These are phyloP conservation scores for Ochropacha duplaris DNA, from an alignment of 2,888 invertebrate species.

Conservation along the genomic window DNA sequence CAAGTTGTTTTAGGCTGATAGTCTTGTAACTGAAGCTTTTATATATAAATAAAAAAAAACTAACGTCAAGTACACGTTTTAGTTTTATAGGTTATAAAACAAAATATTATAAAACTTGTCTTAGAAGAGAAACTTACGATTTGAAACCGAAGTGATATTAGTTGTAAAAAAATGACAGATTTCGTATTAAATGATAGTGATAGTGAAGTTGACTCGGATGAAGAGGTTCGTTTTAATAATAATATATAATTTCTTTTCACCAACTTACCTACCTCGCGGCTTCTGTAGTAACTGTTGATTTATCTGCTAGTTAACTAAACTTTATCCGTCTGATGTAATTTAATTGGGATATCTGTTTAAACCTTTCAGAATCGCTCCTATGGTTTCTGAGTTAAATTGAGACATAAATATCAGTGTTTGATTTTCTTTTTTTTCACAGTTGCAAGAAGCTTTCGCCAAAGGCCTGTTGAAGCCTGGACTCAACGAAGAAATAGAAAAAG, in stretches of 20 bases:
- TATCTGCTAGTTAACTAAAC: too few species aligned
- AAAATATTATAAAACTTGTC: too few species aligned
- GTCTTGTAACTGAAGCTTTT: too few species aligned
- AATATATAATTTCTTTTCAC: neutral
- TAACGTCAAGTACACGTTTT: neutral
- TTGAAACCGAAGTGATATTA: neutral
- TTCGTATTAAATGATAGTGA: slow-evolving; percentile 76
- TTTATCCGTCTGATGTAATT: too few species aligned
- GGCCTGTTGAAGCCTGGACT: slow-evolving; percentile 94
- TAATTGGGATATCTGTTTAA: too few species aligned
- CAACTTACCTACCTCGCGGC: neutral
- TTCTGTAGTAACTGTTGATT: neutral
- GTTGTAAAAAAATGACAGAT: slow-evolving; percentile 55
- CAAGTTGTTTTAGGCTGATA: too few species aligned
- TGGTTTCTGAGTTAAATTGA: neutral
- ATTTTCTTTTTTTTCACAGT: slow-evolving; percentile 73
- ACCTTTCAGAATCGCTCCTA: neutral
- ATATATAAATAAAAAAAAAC: too few species aligned
- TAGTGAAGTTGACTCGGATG: slow-evolving; percentile 82
- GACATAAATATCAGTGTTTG: neutral
- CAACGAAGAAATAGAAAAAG: slow-evolving; percentile 85
- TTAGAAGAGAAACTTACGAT: neutral
- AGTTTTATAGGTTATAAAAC: neutral
- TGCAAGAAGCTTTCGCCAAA: slow-evolving; percentile 94
- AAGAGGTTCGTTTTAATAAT: slow-evolving; percentile 68